Evolutionary conservation across 2,888 invertebrate genomes (phyloP), one percentile per base, ranked within the genome.

Genomic region (Melanophora roralis): DNA sequence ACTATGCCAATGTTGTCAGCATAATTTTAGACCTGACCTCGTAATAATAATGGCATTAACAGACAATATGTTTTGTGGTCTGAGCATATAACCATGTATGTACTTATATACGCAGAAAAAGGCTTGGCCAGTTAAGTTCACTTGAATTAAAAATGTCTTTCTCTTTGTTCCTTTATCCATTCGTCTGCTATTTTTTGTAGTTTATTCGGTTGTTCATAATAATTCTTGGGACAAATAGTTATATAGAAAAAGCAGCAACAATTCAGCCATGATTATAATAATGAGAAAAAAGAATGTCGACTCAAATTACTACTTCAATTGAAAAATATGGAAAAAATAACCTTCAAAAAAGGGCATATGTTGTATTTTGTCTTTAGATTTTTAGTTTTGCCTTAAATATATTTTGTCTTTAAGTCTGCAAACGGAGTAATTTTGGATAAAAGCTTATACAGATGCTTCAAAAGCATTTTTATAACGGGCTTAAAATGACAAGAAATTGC

Each of bases 301-400:
- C 80, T 80, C 72, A 73, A 80, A 80, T 80, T 80, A 80, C 80
- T 59, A 45, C 57, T 76, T 80, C 80, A 80, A 73, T 76, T 76
- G 62, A 79, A 75, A 69, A 53, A 53, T 43, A 21, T 27, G 40
- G n/a, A 62, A 14, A 69, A 34, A 36, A n/a, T 9, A 64, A 36
- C 21, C 12, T 12, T 0, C 16, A 65, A 65, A 21, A 19, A 40
- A 14, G 7, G 8, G 5, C 7, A 14, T 38, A 27, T 14, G 7
- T 21, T 45, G 45, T 8, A 11, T 62, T 11, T 65, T 12, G 21
- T 36, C 53, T 16, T 51, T 67, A 49, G 59, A 67, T 67, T 59
- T 59, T 12, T 6, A 59, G 49, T 49, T 40, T 59, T 51, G 43
- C 51, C 67, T 67, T 59, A 59, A 67, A n/a, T n/a, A n/a, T n/a